Conservation (phyloP, 2,113 vertebrate species). For the Saguinus midas region DNA sequence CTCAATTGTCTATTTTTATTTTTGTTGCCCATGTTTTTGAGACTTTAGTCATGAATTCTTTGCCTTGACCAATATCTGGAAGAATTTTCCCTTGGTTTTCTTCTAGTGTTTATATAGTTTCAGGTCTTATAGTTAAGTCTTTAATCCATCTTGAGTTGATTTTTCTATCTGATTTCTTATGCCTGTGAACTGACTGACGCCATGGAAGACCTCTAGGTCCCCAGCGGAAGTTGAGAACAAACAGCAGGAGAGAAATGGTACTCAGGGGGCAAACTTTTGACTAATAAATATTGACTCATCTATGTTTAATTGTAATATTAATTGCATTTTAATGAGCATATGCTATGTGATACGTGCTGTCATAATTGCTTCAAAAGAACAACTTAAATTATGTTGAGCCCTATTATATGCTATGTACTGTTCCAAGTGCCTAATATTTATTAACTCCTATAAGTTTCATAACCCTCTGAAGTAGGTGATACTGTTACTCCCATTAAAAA, state of each 20-base stretch:
- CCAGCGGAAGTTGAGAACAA: not conserved
- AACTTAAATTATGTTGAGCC: not conserved
- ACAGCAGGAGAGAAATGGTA: not conserved
- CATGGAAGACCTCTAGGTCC: not conserved
- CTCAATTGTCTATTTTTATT: not conserved
- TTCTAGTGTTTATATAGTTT: not conserved
- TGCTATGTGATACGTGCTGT: not conserved
- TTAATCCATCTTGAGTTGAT: not conserved
- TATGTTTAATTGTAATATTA: not conserved
- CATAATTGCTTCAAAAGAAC: not conserved
- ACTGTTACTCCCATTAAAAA: not conserved
- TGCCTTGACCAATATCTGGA: not conserved
- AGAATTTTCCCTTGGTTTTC: not conserved
- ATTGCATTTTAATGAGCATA: not conserved
- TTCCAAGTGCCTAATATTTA: not conserved
- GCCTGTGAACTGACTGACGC: not conserved
- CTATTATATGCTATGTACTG: not conserved
- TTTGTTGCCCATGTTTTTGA: not conserved
- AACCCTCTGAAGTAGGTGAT: not conserved
- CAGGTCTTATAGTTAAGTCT: not conserved
- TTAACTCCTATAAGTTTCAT: not conserved
- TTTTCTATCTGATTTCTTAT: not conserved
- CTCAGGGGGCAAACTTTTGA: not conserved
- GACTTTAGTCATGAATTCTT: not conserved
- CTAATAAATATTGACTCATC: not conserved